phyloP scores from a whole-genome alignment of 2,797 vertebrate species.

The Pseudochirops cupreus region DNA sequence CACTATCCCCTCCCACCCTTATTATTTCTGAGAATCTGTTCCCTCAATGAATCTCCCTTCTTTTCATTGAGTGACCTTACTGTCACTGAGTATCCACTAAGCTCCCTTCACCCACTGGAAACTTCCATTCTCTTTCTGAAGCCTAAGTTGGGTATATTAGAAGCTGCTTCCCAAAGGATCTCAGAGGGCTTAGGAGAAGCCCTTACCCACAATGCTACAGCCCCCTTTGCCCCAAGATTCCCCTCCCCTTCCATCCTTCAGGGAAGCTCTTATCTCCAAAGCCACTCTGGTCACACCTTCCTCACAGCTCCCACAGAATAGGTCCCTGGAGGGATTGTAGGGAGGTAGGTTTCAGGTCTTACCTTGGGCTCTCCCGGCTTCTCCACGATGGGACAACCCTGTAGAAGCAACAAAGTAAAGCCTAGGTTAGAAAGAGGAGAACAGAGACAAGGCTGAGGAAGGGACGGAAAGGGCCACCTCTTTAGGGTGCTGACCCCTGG shows the following conservation, averaged over 20 bases:
- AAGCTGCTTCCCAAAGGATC: background rate
- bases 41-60: background rate
- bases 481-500: background rate
- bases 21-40: background rate
- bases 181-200: background rate
- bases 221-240: background rate
- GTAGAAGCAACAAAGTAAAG: conserved; percentile 68
- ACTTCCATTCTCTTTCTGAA: background rate
- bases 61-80: background rate
- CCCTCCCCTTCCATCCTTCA: background rate
- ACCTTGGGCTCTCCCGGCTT: conserved; percentile 92
- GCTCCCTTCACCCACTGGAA: background rate
- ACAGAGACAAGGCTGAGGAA: background rate
- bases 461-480: no score
- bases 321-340: background rate
- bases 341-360: conserved; percentile 56
- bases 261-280: background rate
- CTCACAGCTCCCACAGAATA: background rate
- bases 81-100: background rate
- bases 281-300: background rate
- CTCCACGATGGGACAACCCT: conserved; percentile 96
- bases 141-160: background rate
- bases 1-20: background rate
- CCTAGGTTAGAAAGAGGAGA: background rate
- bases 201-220: background rate